Evolutionary conservation across 2,888 invertebrate species (phyloP), one percentile per base, ranked within the genome.

Genomic region (Xanthia togata): DNA sequence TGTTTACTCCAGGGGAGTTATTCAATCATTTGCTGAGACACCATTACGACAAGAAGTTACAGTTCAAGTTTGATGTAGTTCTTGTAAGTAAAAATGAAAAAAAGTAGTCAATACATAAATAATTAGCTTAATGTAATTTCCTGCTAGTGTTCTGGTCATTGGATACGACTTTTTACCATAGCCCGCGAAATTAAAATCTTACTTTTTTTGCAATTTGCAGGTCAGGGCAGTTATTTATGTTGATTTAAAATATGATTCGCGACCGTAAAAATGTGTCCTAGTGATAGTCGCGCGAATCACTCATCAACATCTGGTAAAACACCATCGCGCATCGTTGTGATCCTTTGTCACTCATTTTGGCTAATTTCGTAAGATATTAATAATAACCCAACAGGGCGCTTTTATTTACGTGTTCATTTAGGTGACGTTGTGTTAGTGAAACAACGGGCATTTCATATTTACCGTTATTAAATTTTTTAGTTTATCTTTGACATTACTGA

Each of bases 11-110:
- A 26, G 92, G 90, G 72, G 90, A 93, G 79, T 89, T 95, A 78
- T 95, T 94, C 84, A 89, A 90, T 72, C 95, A 95, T 89, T 87
- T 95, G 73, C 72, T 94, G 50, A 86, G 89, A 75, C 95, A 95
- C 78, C 95, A 95, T 79, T 92, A 91, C 50, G 90, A 92, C 70
- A 94, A 93, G 87, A 91, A 90, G 70, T 72, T 88, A 70, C 77
- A 63, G 26, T 92, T 88, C 84, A 90, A 87, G 60, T 94, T 91
- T 86, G 85, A 92, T 77, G 88, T 95, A 68, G 83, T 93, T 60
- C 81, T 87, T 64, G 79, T 92, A 65, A 76, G 74, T 31, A 70
- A 84, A 50, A 76, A 70, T 17, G 65, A 83, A 68, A 74, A 47
- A 11, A 55, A 57, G 31, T 4, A 35, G 12, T 26, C 38, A 31